Conservation (phyloP, 2,797 vertebrate genomes). For the Peromyscus melanophrys region DNA sequence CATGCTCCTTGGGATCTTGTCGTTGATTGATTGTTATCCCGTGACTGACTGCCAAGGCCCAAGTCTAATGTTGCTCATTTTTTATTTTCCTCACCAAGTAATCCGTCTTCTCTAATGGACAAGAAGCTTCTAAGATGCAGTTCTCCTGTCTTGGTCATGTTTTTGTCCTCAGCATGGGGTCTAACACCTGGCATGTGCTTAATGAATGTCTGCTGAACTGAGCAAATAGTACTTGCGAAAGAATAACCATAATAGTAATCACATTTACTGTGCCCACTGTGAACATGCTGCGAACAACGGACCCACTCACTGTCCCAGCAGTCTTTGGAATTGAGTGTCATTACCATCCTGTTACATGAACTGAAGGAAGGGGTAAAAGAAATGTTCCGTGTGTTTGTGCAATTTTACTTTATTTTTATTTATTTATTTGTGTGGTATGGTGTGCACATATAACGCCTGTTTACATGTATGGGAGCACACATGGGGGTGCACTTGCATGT, state of each 20-base stretch:
- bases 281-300: fast-evolving
- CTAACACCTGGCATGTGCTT: not conserved
- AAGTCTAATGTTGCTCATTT: not conserved
- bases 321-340: not conserved
- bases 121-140: not conserved
- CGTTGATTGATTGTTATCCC: not conserved
- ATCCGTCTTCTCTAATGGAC: not conserved
- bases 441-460: not conserved
- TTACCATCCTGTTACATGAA: not conserved
- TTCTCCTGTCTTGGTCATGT: not conserved
- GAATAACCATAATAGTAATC: not conserved
- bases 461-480: not conserved
- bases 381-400: not conserved
- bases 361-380: not conserved
- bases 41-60: not conserved
- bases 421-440: not conserved
- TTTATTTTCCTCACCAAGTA: not conserved
- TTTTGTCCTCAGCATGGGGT: not conserved
- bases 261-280: not conserved
- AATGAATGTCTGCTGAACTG: not conserved
- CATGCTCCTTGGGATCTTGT: not conserved
- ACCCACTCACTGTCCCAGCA: not conserved
- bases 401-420: not conserved
- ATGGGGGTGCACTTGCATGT: not conserved
- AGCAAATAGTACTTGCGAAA: not conserved